A percentile compares a stretch with the other conserved stretches of the same genome.
phyloP scores from a whole-genome alignment of 2,888 invertebrate genomes.

The Atethmia centrago region DNA sequence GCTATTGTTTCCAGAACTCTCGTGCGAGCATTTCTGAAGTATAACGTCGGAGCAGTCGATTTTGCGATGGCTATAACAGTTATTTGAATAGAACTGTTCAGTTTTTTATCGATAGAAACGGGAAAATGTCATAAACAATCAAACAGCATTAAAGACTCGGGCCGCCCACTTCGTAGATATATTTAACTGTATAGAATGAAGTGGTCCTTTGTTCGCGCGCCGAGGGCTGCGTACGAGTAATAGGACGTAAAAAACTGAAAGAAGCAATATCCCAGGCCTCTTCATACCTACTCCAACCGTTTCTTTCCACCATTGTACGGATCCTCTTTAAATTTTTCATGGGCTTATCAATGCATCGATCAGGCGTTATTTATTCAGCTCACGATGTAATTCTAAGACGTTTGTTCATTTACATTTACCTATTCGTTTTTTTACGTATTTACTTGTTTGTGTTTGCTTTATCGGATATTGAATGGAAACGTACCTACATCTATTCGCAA shows the following conservation, averaged over 20 bases:
- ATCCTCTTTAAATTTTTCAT: constrained; percentile 85
- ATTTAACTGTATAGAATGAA: constrained; percentile 75
- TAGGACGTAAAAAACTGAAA: constrained; percentile 77
- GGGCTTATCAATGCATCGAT: constrained; percentile 87
- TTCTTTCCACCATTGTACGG: constrained; percentile 78
- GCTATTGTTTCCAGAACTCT: constrained; percentile 84
- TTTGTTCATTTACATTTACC: constrained; percentile 85
- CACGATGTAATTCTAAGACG: constrained; percentile 85
- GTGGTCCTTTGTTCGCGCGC: constrained; percentile 78
- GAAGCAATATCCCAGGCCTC: constrained; percentile 78
- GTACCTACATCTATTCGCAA: constrained; percentile 63
- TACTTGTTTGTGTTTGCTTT: constrained; percentile 81
- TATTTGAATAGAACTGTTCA: constrained; percentile 50
- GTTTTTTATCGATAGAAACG: constrained; percentile 39
- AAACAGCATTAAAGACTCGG: constrained; percentile 72
- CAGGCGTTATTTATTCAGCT: constrained; percentile 86
- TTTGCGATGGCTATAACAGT: constrained; percentile 39
- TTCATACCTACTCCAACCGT: constrained; percentile 77
- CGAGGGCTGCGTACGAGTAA: constrained; percentile 77
- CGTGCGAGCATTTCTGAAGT: constrained; percentile 75
- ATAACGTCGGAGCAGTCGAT: constrained; percentile 60
- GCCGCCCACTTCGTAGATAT: constrained; percentile 62
- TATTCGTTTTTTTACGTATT: constrained; percentile 81
- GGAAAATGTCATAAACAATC: constrained; percentile 71
- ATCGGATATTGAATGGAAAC: constrained; percentile 80